Evolutionary conservation across 2,797 vertebrate genomes (phyloP).

Genomic region (Nothura maculosa): DNA sequence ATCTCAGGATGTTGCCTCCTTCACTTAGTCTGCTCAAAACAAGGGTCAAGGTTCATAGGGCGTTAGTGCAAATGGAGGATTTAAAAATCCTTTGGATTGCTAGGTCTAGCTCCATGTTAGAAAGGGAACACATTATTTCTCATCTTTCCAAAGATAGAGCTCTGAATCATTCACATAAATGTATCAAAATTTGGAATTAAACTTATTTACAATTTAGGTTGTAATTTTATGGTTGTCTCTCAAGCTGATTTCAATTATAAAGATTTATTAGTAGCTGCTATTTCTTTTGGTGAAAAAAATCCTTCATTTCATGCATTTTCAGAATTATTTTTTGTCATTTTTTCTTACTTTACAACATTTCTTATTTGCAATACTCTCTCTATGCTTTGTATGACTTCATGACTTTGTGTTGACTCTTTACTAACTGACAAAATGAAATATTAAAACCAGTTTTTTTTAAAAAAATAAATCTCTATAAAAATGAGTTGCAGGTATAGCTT

Average conservation of each 20-base stretch:
- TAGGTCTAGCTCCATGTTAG: neutral
- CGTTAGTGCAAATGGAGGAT: neutral
- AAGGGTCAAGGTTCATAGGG: neutral
- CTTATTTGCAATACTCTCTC: neutral
- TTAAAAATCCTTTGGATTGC: neutral
- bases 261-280: neutral
- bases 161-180: neutral
- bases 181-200: neutral
- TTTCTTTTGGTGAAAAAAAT: neutral
- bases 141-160: neutral
- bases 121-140: neutral
- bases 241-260: neutral
- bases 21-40: neutral
- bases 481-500: rapidly evolving
- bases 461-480: neutral
- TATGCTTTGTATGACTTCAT: neutral
- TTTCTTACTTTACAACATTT: neutral
- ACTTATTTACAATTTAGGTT: neutral
- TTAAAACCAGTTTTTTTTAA: neutral
- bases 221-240: neutral
- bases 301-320: conserved; percentile 2
- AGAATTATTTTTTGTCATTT: neutral
- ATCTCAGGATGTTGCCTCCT: neutral
- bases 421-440: neutral
- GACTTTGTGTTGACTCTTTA: conserved; percentile 22